Percentiles rank a stretch among this genome's conserved stretches.
Evolutionary conservation across 2,113 vertebrate species (phyloP).

Genomic region (Tor tambroides): DNA sequence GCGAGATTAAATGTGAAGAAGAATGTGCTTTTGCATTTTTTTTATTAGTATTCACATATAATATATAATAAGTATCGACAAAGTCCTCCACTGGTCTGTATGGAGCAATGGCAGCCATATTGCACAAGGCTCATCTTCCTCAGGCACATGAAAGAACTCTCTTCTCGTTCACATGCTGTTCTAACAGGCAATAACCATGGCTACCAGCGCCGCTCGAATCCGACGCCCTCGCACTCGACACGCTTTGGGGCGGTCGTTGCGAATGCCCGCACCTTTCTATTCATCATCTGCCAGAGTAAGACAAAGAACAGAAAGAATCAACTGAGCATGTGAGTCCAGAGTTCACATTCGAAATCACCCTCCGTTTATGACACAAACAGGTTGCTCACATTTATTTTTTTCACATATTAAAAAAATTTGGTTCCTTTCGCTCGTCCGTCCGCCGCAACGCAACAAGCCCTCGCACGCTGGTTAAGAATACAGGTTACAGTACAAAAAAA

Average conservation of each 20-base stretch:
- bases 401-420: slow-evolving; percentile 63
- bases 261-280: neutral
- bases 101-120: slow-evolving; percentile 56
- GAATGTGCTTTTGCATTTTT: slow-evolving; percentile 75
- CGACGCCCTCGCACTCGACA: neutral
- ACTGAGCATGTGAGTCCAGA: slow-evolving; percentile 23
- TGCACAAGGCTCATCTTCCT: slow-evolving; percentile 58
- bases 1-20: slow-evolving; percentile 71
- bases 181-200: slow-evolving; percentile 43
- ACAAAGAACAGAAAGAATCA: slow-evolving; percentile 34
- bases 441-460: slow-evolving; percentile 60
- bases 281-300: slow-evolving; percentile 38
- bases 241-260: neutral
- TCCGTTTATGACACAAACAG: neutral
- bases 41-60: slow-evolving; percentile 75
- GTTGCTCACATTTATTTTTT: slow-evolving; percentile 70
- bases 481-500: slow-evolving; percentile 72
- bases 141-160: slow-evolving; percentile 45
- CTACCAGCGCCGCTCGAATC: slow-evolving; percentile 40
- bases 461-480: slow-evolving; percentile 71
- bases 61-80: slow-evolving; percentile 62
- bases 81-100: slow-evolving; percentile 60
- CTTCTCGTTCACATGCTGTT: slow-evolving; percentile 2
- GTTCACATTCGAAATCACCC: slow-evolving; percentile 27
- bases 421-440: slow-evolving; percentile 53